Evolutionary conservation across 2,888 invertebrate species (phyloP).

Genomic region (Agonopterix heracliana): DNA sequence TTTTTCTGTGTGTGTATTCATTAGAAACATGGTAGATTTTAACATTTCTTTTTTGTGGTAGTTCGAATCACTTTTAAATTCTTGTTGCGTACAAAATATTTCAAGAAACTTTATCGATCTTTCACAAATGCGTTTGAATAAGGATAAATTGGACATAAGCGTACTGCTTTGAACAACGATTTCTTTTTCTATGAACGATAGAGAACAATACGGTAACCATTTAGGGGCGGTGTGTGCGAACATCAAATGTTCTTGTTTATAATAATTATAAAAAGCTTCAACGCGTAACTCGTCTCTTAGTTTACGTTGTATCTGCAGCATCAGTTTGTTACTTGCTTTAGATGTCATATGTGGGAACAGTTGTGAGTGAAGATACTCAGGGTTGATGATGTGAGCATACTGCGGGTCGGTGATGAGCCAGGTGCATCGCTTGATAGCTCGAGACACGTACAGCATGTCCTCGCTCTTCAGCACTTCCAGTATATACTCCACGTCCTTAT

Average conservation of each 20-base stretch:
- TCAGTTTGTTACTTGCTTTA: no score
- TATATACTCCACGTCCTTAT: conserved; percentile 34
- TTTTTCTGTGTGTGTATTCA: conserved; percentile 27
- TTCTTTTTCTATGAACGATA: conserved; percentile 35
- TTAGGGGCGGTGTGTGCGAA: conserved; percentile 29
- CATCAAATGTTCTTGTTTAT: conserved; percentile 26
- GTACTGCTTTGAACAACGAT: conserved; percentile 18
- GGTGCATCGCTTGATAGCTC: no score
- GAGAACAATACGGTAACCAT: conserved; percentile 52
- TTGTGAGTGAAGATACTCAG: no score
- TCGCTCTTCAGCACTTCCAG: conserved; percentile 34
- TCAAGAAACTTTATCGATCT: conserved; percentile 36
- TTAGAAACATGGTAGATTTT: conserved; percentile 19
- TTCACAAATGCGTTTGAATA: conserved; percentile 39
- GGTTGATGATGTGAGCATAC: no score
- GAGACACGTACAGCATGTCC: no score
- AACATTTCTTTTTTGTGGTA: conserved; percentile 5
- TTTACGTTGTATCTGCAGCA: conserved; percentile 37
- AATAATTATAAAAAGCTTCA: conserved; percentile 45
- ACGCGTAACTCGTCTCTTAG: conserved; percentile 44
- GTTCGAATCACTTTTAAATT: neutral
- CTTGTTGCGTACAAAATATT: conserved; percentile 7
- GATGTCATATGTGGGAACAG: no score
- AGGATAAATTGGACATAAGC: conserved; percentile 14
- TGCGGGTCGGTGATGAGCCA: no score